phyloP scores from a whole-genome alignment of 2,888 invertebrate genomes.

The Biston stratarius region DNA sequence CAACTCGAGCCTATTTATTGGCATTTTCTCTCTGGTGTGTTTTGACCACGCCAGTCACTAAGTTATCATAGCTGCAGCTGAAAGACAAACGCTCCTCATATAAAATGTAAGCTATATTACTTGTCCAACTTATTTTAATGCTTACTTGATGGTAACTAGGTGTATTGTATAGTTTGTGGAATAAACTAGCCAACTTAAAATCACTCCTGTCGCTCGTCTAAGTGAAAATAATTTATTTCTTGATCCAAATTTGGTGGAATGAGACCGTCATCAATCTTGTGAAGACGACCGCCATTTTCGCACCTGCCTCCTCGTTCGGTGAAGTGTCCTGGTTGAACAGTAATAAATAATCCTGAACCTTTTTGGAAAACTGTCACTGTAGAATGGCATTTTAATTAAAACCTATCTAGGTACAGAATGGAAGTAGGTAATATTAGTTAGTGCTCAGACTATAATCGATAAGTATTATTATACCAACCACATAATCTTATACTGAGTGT shows the following conservation, averaged over 20 bases:
- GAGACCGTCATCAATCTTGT: conserved; percentile 45
- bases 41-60: too few species aligned
- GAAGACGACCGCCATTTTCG: conserved; percentile 43
- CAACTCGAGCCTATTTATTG: too few species aligned
- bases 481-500: too few species aligned
- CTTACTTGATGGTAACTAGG: background rate
- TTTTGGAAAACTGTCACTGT: conserved; percentile 42
- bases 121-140: too few species aligned
- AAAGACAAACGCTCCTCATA: too few species aligned
- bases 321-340: conserved; percentile 44
- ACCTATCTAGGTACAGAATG: conserved; percentile 12
- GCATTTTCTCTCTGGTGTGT: too few species aligned
- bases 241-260: conserved; percentile 42
- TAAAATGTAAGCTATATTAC: too few species aligned
- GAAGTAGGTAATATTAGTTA: conserved; percentile 1
- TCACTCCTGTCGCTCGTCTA: conserved; percentile 35
- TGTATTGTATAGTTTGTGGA: conserved; percentile 5
- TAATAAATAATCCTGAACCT: conserved; percentile 46
- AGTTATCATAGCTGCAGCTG: too few species aligned
- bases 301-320: conserved; percentile 41
- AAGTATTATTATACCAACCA: background rate
- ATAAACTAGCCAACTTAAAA: conserved; percentile 28
- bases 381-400: conserved; percentile 37
- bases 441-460: background rate
- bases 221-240: conserved; percentile 48